Evolutionary conservation across 1,140 invertebrate genomes (phyloP).

Genomic region (Octopus sinensis): DNA sequence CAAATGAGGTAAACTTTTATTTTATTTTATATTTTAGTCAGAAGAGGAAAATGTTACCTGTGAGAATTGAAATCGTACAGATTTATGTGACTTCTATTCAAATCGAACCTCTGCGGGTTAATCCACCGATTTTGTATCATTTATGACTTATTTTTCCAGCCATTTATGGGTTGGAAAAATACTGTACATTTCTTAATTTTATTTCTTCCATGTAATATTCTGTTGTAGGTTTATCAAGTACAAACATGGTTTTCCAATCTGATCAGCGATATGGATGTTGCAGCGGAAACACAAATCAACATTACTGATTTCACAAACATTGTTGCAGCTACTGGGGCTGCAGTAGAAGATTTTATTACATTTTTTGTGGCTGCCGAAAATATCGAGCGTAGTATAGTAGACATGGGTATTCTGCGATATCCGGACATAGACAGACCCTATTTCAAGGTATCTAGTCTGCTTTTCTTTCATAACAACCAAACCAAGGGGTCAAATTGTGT

Average conservation of each 20-base stretch:
- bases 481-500: too few species aligned
- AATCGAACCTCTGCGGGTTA: too few species aligned
- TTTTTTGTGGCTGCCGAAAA: not conserved
- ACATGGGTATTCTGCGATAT: conserved; percentile 14
- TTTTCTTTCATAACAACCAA: not conserved
- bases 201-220: not conserved
- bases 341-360: not conserved
- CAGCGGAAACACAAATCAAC: not conserved
- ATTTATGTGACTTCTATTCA: too few species aligned
- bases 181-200: too few species aligned
- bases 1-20: too few species aligned
- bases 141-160: too few species aligned
- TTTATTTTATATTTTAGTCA: too few species aligned
- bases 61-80: too few species aligned
- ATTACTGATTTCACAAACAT: conserved; percentile 2
- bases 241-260: not conserved
- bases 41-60: too few species aligned
- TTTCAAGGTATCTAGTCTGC: not conserved
- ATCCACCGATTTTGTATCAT: too few species aligned
- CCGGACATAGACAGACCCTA: conserved; percentile 2
- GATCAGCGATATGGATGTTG: conserved; percentile 1
- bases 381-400: not conserved
- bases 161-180: too few species aligned
- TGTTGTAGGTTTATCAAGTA: not conserved
- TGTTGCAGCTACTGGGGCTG: not conserved